Evolutionary conservation across 2,888 invertebrate species (phyloP), one percentile per base, ranked within the genome.

Genomic region (Troides oblongomaculatus): DNA sequence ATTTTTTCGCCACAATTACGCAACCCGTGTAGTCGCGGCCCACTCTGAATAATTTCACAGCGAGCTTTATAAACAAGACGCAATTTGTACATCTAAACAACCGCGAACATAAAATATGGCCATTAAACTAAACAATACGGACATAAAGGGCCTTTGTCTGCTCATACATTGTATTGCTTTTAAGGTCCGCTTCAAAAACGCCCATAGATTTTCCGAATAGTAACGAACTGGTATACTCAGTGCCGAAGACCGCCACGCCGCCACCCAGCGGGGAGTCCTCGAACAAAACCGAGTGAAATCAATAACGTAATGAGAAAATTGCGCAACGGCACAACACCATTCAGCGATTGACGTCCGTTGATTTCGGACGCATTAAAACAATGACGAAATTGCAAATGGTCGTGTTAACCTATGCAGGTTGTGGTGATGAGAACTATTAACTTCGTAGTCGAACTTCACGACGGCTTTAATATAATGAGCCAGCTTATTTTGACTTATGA

Each of bases 251-350:
- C 79, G 76, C 78, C 77, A 75, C 75, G 73, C 76, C 74, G 75
- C 69, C 72, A 72, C 84, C 30, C 88, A 83, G 86, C 86, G 84
- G 90, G 91, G 81, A 73, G 84, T 80, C 87, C 77, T 76, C 84
- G 82, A 81, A 85, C 86, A 83, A 84, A 87, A 87, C 86, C 83
- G 77, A 78, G 84, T 85, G 89, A 89, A 90, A 90, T 89, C 89
- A 89, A 90, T 90, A 89, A 86, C 83, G 86, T 89, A 90, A 91
- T 91, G 90, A 90, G 85, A 81, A 81, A 87, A 88, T 90, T 90
- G 86, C 90, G 86, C 87, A 90, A 90, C 80, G 75, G 77, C 78
- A 72, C 75, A 68, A 73, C 71, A 74, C 82, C 83, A 84, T 83
- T 84, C 84, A 82, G 76, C 78, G 78, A 81, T 79, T 73, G 75